Percentiles rank a stretch among this genome's conserved stretches.
phyloP scores from a whole-genome alignment of 1,140 invertebrate genomes.

The Drosophila kepulauana region DNA sequence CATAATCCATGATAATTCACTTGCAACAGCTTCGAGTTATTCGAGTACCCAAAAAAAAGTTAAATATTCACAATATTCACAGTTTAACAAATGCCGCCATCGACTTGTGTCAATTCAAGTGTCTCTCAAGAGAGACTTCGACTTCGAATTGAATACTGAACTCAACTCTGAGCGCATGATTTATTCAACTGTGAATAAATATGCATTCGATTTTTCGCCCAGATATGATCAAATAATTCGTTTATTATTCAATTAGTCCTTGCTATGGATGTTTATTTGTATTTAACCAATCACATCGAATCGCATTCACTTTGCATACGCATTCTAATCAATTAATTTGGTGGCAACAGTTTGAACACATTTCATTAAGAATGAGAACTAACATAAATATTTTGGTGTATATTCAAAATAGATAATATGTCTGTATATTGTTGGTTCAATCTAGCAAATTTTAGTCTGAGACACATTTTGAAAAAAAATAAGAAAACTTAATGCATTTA shows the following conservation, averaged over 20 bases:
- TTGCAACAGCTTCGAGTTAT: neutral
- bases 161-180: neutral
- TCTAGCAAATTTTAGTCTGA: no score
- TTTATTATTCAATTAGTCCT: slow-evolving; percentile 8
- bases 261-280: neutral
- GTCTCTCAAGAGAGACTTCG: neutral
- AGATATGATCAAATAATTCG: slow-evolving; percentile 5
- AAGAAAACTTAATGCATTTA: no score
- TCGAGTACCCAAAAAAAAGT: neutral
- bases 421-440: no score
- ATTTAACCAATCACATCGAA: neutral
- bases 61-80: neutral
- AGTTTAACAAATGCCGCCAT: neutral
- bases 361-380: no score
- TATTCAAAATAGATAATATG: no score
- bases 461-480: no score
- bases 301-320: no score
- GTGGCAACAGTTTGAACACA: no score
- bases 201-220: neutral
- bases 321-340: no score
- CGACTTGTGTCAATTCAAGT: slow-evolving; percentile 7
- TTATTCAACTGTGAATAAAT: neutral
- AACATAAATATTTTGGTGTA: no score
- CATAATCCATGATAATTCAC: slow-evolving; percentile 17
- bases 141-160: neutral